phyloP scores from a whole-genome alignment of 2,888 invertebrate genomes.

The Loripinus fragilis region DNA sequence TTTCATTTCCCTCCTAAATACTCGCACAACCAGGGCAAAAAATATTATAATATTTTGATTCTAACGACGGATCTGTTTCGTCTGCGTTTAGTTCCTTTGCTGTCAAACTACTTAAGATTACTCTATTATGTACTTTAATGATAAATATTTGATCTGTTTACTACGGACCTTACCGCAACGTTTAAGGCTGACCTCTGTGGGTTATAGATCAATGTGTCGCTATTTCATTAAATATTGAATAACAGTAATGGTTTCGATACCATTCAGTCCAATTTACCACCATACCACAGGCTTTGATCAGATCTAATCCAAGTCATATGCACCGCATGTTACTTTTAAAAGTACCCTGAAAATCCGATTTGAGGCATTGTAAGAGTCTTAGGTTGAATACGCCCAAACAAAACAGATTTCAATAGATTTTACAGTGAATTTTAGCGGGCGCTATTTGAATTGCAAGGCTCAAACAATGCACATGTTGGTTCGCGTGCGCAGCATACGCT shows the following conservation, averaged over 20 bases:
- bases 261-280: not conserved
- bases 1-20: too few species aligned
- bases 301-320: constrained; percentile 17
- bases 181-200: not conserved
- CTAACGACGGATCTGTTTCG: too few species aligned
- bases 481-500: constrained; percentile 30
- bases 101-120: not conserved
- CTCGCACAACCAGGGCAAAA: too few species aligned
- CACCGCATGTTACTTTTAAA: constrained; percentile 19
- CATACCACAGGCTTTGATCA: not conserved
- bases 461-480: constrained; percentile 24
- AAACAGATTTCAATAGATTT: not conserved
- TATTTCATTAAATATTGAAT: constrained; percentile 16
- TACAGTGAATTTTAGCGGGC: constrained; percentile 3
- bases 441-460: constrained; percentile 12
- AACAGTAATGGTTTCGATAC: not conserved
- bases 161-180: not conserved
- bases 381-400: not conserved
- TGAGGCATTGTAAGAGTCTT: not conserved
- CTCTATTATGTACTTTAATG: not conserved
- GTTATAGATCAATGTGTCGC: constrained; percentile 9
- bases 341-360: constrained; percentile 13
- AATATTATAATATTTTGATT: too few species aligned
- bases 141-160: not conserved
- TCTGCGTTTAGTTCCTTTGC: too few species aligned